Evolutionary conservation across 2,113 vertebrate species (phyloP), one percentile per base, ranked within the genome.

Genomic region (Ellobius talpinus): DNA sequence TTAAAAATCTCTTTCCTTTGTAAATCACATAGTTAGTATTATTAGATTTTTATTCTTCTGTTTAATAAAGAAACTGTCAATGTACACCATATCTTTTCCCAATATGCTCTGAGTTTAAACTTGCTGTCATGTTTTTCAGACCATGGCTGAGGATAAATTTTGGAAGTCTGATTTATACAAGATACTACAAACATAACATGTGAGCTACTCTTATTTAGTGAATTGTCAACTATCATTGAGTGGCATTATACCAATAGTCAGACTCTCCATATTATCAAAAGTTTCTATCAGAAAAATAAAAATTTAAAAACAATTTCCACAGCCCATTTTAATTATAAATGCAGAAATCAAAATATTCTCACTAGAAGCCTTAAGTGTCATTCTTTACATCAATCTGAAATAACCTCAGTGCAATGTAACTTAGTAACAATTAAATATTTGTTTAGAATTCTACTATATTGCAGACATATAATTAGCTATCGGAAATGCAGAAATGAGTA

Each of bases 221-320:
- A 93, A 47, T 2, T 90, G 66, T 87, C 36, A 13, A 24, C 90
- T 93, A 63, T 47, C 45, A 36, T 50, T 82, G 72, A 96, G 33
- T 72, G 16, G 61, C 31, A 55, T 78, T 76, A 63, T 16, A 55
- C 7, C 95, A 31, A 82, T 50, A 88, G 86, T 82, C 73, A 85
- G 5, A 47, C 11, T 76, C 0, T 81, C 42, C 21, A 50, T 79
- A 77, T 26, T 76, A 91, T 47, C 2, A 61, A 76, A 79, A 76
- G 1, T 87, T 95, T 93, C 66, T 87, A n/a, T 90, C 12, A 55
- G 36, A 42, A 95, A 97, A 94, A 70, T 55, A 66, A 95, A 93
- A 85, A 6, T 78, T 79, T 92, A 82, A 89, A 96, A 91, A 90
- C 65, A 86, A 95, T 2, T 12, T 87, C 39, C 9, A 74, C 45